phyloP scores from a whole-genome alignment of 1,140 invertebrate species.

The Habropoda laboriosa region DNA sequence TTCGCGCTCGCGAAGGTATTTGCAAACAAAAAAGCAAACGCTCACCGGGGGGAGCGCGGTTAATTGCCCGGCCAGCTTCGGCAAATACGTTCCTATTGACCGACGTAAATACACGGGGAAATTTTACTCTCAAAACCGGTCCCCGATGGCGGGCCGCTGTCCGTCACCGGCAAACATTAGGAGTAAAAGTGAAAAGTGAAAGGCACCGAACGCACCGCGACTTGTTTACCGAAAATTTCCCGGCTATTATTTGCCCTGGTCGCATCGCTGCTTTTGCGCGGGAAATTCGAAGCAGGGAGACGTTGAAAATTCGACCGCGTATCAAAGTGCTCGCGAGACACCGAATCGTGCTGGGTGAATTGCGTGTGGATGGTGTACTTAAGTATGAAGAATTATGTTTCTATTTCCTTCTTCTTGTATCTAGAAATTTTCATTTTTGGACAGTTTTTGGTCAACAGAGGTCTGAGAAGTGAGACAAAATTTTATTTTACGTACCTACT shows the following conservation, averaged over 20 bases:
- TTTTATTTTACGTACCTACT: too few species aligned
- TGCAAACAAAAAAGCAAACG: constrained; percentile 66
- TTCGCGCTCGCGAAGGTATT: constrained; percentile 51
- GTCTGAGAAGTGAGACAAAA: too few species aligned
- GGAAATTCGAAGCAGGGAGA: not conserved
- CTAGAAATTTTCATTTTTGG: too few species aligned
- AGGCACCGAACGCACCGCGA: constrained; percentile 28
- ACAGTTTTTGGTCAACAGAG: too few species aligned
- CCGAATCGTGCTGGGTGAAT: not conserved
- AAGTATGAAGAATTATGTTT: too few species aligned
- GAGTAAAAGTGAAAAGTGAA: constrained; percentile 64
- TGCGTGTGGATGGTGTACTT: not conserved
- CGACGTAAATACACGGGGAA: constrained; percentile 62
- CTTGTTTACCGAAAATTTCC: constrained; percentile 52
- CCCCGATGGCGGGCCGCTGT: constrained; percentile 14
- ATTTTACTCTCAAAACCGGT: constrained; percentile 62
- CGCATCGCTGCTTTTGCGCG: not conserved
- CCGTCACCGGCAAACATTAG: constrained; percentile 50
- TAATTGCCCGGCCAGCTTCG: constrained; percentile 66
- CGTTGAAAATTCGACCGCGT: not conserved
- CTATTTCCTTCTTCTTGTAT: too few species aligned
- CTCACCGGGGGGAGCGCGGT: constrained; percentile 33
- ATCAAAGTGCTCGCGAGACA: not conserved
- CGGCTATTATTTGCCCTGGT: constrained; percentile 2
- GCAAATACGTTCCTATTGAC: constrained; percentile 65